Percentiles rank a stretch among this genome's conserved stretches.
phyloP scores from a whole-genome alignment of 1,140 invertebrate genomes.

The Drosophila ficusphila region DNA sequence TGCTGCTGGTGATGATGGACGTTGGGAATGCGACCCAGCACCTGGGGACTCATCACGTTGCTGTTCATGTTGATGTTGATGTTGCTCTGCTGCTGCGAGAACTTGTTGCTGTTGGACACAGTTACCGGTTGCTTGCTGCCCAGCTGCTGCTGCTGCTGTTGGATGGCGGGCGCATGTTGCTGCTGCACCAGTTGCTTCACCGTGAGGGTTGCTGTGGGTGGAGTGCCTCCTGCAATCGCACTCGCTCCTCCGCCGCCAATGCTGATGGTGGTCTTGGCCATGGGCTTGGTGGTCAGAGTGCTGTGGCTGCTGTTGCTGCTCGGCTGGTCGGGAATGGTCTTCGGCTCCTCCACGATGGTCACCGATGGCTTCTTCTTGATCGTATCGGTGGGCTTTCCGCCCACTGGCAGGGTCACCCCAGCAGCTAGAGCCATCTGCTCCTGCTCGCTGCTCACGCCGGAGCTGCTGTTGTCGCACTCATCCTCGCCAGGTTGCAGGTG shows the following conservation, averaged over 20 bases:
- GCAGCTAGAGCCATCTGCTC: constrained; percentile 85
- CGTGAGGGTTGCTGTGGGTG: constrained; percentile 63
- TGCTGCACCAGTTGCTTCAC: constrained; percentile 80
- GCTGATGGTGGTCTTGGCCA: constrained; percentile 66
- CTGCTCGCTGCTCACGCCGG: constrained; percentile 93
- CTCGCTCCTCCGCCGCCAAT: constrained; percentile 40
- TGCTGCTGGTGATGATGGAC: constrained; percentile 64
- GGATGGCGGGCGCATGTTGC: constrained; percentile 76
- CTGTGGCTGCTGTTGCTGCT: constrained; percentile 16
- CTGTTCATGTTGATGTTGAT: constrained; percentile 14
- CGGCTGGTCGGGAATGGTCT: constrained; percentile 66
- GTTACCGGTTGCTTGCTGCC: constrained; percentile 34
- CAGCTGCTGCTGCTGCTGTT: constrained; percentile 78
- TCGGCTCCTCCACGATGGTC: constrained; percentile 77
- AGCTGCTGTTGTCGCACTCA: constrained; percentile 94
- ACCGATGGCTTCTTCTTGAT: constrained; percentile 82
- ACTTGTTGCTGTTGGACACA: constrained; percentile 26
- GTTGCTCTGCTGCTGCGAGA: constrained; percentile 23
- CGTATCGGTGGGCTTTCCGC: constrained; percentile 71
- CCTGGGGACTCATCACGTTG: constrained; percentile 63
- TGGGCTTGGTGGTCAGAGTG: constrained; percentile 36
- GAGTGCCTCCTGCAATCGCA: too few species aligned
- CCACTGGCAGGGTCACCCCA: constrained; percentile 64
- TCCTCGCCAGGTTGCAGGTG: constrained; percentile 85
- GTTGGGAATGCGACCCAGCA: constrained; percentile 69